phyloP scores from a whole-genome alignment of 2,113 vertebrate species.

The Apaloderma vittatum region DNA sequence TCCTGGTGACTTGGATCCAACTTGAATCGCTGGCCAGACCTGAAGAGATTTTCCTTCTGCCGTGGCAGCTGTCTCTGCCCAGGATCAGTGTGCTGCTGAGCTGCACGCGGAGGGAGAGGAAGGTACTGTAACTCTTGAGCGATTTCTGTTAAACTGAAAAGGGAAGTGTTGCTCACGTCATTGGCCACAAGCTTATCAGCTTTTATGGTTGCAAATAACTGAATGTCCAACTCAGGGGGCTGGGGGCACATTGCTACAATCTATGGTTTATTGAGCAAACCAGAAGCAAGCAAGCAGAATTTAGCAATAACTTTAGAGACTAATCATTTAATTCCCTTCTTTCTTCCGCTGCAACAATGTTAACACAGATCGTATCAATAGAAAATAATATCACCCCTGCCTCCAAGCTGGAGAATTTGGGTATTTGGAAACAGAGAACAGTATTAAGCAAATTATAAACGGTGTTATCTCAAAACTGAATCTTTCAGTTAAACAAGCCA shows the following conservation, averaged over 20 bases:
- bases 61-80: not conserved
- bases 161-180: slow-evolving; percentile 18
- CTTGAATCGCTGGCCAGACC: not conserved
- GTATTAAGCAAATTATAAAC: not conserved
- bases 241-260: not conserved
- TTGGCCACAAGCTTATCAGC: not conserved
- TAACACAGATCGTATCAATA: not conserved
- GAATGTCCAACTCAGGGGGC: not conserved
- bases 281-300: not conserved
- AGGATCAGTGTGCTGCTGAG: not conserved
- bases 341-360: not conserved
- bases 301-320: not conserved
- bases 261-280: slow-evolving; percentile 18
- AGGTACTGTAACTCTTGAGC: not conserved
- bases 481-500: not conserved
- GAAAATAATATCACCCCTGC: not conserved
- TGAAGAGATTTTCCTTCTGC: not conserved
- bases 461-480: not conserved
- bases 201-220: not conserved
- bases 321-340: not conserved
- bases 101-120: not conserved
- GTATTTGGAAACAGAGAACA: not conserved
- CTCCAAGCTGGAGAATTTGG: not conserved
- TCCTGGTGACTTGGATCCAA: not conserved
- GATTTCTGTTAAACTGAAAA: not conserved